Evolutionary conservation across 2,113 vertebrate species (phyloP).

Genomic region (Takifugu flavidus): DNA sequence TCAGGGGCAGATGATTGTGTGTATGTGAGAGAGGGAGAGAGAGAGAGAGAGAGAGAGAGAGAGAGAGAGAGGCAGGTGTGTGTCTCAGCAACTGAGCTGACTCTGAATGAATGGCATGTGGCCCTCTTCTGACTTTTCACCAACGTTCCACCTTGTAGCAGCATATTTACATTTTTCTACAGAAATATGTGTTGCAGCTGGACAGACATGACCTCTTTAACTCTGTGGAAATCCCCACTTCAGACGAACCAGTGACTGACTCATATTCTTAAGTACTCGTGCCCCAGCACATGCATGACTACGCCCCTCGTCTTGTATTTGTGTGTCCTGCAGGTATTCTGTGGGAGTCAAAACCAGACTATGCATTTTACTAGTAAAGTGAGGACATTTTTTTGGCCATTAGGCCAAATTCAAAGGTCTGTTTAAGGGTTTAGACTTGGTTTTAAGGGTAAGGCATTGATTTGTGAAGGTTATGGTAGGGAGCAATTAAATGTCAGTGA

Average conservation of each 20-base stretch:
- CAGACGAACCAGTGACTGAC: conserved; percentile 64
- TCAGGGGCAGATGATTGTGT: conserved; percentile 8
- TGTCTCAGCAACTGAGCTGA: conserved; percentile 53
- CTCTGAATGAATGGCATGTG: conserved; percentile 17
- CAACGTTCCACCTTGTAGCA: not conserved
- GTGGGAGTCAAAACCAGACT: conserved; percentile 1
- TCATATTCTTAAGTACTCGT: conserved; percentile 48
- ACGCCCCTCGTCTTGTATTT: not conserved
- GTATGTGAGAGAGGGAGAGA: conserved; percentile 23
- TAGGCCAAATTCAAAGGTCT: no score
- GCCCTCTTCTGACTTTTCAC: conserved; percentile 12
- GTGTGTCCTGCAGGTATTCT: conserved; percentile 8
- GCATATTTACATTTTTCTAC: not conserved
- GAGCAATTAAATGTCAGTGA: no score
- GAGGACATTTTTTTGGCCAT: no score
- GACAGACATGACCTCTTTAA: conserved; percentile 70
- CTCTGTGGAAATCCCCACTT: conserved; percentile 68
- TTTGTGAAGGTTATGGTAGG: no score
- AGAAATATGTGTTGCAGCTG: not conserved
- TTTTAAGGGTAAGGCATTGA: no score
- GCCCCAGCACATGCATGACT: not conserved
- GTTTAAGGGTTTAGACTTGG: no score
- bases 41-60: conserved; percentile 8
- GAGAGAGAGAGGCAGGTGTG: conserved; percentile 41
- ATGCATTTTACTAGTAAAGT: no score